A percentile compares a stretch with the other conserved stretches of the same genome.
Conservation (phyloP, 2,888 invertebrate genomes). For the Zygogramma bicolorata region DNA sequence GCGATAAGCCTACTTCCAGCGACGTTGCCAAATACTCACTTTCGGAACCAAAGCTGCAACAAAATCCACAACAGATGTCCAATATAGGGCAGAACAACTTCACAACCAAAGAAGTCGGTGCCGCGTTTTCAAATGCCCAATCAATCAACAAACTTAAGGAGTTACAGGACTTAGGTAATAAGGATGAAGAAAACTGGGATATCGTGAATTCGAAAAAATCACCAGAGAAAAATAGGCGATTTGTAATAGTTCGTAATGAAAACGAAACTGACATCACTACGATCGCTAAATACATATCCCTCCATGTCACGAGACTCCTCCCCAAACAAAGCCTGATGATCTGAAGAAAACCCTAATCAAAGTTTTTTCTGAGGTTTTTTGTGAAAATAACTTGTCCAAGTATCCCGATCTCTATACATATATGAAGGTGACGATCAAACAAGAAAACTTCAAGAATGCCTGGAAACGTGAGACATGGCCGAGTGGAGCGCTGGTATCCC, state of each 20-base stretch:
- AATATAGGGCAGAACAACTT: slow-evolving; percentile 8
- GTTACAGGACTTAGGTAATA: too few species aligned
- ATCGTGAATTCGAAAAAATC: too few species aligned
- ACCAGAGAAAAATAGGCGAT: too few species aligned
- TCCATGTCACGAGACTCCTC: slow-evolving; percentile 15
- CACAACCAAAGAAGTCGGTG: slow-evolving; percentile 17
- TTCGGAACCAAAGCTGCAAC: not conserved
- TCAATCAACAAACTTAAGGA: too few species aligned
- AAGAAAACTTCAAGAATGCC: slow-evolving; percentile 12
- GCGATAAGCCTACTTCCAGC: slow-evolving; percentile 12
- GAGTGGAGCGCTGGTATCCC: slow-evolving; percentile 17
- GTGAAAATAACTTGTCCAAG: slow-evolving; percentile 13
- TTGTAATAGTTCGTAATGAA: too few species aligned
- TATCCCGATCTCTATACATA: slow-evolving; percentile 12
- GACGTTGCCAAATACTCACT: slow-evolving; percentile 6
- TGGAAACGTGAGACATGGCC: slow-evolving; percentile 19
- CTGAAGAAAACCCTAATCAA: slow-evolving; percentile 8
- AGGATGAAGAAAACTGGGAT: too few species aligned
- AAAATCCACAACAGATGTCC: not conserved
- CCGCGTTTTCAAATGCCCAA: too few species aligned
- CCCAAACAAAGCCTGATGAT: slow-evolving; percentile 12
- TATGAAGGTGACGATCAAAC: slow-evolving; percentile 16
- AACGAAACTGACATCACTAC: too few species aligned
- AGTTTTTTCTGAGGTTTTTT: slow-evolving; percentile 16
- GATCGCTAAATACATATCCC: too few species aligned